These are phyloP conservation scores for Sciurus niger DNA, from an alignment of 2,113 vertebrate genomes.

Conservation along the genomic window DNA sequence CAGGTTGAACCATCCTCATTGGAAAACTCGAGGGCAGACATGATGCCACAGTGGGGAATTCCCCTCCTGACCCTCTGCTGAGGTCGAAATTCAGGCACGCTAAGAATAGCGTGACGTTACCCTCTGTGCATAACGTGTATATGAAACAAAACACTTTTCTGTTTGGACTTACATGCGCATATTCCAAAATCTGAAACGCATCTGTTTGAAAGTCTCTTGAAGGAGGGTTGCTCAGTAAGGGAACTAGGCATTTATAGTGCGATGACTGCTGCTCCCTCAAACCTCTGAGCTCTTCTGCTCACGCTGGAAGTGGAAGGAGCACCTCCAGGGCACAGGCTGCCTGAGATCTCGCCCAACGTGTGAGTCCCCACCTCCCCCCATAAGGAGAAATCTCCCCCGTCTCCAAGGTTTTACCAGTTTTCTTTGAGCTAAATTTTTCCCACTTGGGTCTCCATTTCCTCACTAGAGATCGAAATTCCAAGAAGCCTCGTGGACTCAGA, in stretches of 20 bases:
- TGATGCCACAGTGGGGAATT: neutral
- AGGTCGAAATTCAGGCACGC: neutral
- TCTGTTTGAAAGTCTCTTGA: neutral
- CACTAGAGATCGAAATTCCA: neutral
- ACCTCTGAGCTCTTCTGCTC: neutral
- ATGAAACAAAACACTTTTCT: neutral
- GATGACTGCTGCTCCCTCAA: accelerated
- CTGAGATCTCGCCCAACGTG: neutral
- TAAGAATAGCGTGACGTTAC: neutral
- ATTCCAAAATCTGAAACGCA: neutral
- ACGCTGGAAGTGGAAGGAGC: neutral
- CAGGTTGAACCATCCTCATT: accelerated
- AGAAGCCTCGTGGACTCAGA: neutral
- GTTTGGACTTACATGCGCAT: neutral
- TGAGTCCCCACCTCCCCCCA: neutral
- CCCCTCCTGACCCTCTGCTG: neutral
- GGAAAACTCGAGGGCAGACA: neutral
- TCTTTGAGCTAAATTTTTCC: neutral
- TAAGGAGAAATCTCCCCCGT: neutral
- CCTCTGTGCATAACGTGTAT: neutral
- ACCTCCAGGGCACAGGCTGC: neutral
- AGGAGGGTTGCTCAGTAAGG: neutral
- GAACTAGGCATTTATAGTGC: neutral
- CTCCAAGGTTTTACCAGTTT: neutral
- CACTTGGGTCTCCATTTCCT: neutral